Evolutionary conservation across 2,797 vertebrate species (phyloP), one percentile per base, ranked within the genome.

Genomic region (Trematomus bernacchii): DNA sequence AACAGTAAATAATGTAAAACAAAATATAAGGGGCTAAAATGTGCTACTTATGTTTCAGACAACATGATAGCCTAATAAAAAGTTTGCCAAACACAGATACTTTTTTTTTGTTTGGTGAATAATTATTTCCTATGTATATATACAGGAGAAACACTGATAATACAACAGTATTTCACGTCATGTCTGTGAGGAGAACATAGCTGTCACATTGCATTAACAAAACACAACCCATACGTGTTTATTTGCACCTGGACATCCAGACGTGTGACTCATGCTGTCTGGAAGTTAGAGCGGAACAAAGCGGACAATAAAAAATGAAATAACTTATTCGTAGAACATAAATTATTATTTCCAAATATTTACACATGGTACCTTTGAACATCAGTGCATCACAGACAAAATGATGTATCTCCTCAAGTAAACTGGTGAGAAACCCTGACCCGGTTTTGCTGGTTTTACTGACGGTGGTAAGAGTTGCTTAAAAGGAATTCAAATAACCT

Each of bases 341-440:
- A 91, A 93, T 90, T 91, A 88, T 85, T 40, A 84, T 84, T 86
- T 91, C 76, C 77, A 88, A 88, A 86, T 90, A 92, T 91, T 90
- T 93, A 91, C 89, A 91, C 61, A 77, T 80, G 86, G 82, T 82
- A 83, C 77, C 71, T 82, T 72, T 85, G 74, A 83, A 84, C 80
- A 82, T 92, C 90, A 93, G 92, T 92, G 91, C 91, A 89, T 87
- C 71, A 55, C 80, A 85, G 74, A 85, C 74, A 80, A 66, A 59
- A 59, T 71, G n/a, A 70, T 57, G 50, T 10, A 44, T 60, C 64
- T 71, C 51, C 27, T 72, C 71, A 23, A 54, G 46, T 23, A n/a
- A 52, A 66, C 59, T 33, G 18, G 19, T 40, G 73, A 59, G 23
- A 71, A 73, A 73, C 18, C 59, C 65, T 19, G 19, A 7, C 30